phyloP scores from a whole-genome alignment of 2,888 invertebrate species.

The Noctua pronuba region DNA sequence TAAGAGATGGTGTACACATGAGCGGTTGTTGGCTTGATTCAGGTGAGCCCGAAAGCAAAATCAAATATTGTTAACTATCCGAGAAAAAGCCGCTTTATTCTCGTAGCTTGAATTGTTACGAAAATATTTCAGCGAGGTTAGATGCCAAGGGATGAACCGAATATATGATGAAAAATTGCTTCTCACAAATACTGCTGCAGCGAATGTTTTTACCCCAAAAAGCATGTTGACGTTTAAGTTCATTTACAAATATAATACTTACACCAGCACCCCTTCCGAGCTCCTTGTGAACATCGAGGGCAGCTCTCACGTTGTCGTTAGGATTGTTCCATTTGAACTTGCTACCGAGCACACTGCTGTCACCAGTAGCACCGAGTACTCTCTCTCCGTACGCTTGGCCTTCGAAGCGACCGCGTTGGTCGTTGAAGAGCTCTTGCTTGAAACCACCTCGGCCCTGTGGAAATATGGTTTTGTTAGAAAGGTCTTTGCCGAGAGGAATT shows the following conservation, averaged over 20 bases:
- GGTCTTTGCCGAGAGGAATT: accelerated
- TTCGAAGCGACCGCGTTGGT: constrained; percentile 76
- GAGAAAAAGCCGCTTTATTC: neutral
- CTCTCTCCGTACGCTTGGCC: constrained; percentile 78
- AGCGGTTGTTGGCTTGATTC: neutral
- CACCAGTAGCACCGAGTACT: constrained; percentile 76
- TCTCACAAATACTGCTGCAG: too few species aligned
- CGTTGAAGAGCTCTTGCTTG: constrained; percentile 81
- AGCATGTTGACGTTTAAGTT: too few species aligned
- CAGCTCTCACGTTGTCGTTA: constrained; percentile 74
- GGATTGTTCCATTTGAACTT: constrained; percentile 75
- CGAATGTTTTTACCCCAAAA: too few species aligned
- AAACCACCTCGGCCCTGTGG: constrained; percentile 81
- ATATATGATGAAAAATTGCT: too few species aligned
- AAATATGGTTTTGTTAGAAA: neutral
- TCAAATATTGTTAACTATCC: neutral
- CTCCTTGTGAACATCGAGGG: constrained; percentile 76
- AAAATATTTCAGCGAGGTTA: too few species aligned
- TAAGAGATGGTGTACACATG: neutral
- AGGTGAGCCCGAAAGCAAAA: neutral
- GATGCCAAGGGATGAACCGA: too few species aligned
- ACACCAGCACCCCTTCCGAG: constrained; percentile 78
- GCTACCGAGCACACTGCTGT: constrained; percentile 78
- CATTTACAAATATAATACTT: constrained; percentile 62
- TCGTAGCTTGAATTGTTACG: neutral